phyloP scores from a whole-genome alignment of 2,113 vertebrate species.

The Gymnocephalus cernua region DNA sequence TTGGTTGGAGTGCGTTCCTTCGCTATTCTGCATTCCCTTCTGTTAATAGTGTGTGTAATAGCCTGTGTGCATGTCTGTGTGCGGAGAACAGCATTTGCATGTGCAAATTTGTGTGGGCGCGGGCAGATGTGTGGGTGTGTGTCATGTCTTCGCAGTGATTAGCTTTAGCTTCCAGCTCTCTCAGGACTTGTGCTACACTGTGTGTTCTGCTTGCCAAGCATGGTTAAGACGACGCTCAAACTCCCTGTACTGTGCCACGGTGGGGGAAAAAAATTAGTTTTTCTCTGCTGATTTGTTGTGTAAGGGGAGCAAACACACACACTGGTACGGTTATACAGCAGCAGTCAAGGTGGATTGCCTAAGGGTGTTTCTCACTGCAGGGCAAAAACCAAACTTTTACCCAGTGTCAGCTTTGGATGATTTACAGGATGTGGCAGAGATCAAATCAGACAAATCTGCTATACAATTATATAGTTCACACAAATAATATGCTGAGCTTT shows the following conservation, averaged over 20 bases:
- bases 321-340: slow-evolving; percentile 16
- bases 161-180: slow-evolving; percentile 68
- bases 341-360: slow-evolving; percentile 59
- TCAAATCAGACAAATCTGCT: slow-evolving; percentile 21
- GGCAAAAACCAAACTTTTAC: slow-evolving; percentile 43
- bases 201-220: slow-evolving; percentile 74
- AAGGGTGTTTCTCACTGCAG: slow-evolving; percentile 49
- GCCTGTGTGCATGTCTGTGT: slow-evolving; percentile 21
- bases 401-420: slow-evolving; percentile 53
- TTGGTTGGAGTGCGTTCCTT: slow-evolving; percentile 40
- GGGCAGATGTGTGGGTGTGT: slow-evolving; percentile 65
- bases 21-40: slow-evolving; percentile 31
- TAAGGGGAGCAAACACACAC: slow-evolving; percentile 55
- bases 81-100: slow-evolving; percentile 27
- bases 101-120: slow-evolving; percentile 56
- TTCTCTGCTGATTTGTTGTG: slow-evolving; percentile 70
- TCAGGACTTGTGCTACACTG: slow-evolving; percentile 58
- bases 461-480: neutral
- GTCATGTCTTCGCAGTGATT: slow-evolving; percentile 75
- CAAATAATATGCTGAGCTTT: slow-evolving; percentile 11
- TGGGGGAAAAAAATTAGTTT: slow-evolving; percentile 52
- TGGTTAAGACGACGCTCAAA: slow-evolving; percentile 64
- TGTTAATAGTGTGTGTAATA: slow-evolving; percentile 53
- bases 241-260: slow-evolving; percentile 51
- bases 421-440: slow-evolving; percentile 23